Percentiles rank a stretch among this genome's conserved stretches.
These are phyloP conservation scores for Drosophila colorata DNA, from an alignment of 2,888 invertebrate genomes.

Conservation along the genomic window DNA sequence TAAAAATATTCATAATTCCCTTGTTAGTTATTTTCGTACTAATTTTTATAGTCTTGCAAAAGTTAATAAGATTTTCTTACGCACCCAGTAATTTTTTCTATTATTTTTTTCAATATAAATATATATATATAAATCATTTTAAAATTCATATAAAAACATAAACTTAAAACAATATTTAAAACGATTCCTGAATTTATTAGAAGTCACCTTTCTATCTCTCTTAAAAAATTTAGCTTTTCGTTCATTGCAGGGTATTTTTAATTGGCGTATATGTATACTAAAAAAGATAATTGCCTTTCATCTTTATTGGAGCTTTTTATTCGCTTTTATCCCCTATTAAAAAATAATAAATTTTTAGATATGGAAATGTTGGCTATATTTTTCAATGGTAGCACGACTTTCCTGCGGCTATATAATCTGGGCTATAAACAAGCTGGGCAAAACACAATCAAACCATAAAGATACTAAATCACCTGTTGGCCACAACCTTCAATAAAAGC, in stretches of 20 bases:
- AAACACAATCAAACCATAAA: neutral
- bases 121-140: no score
- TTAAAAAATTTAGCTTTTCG: neutral
- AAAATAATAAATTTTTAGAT: neutral
- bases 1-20: no score
- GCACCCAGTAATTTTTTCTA: no score
- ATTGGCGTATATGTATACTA: neutral
- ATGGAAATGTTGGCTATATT: neutral
- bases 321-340: constrained; percentile 3
- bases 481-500: neutral
- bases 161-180: no score
- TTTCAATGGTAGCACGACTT: neutral
- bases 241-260: neutral
- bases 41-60: no score
- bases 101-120: no score
- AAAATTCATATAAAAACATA: no score
- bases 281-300: neutral
- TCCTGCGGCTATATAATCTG: neutral
- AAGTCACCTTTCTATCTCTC: neutral
- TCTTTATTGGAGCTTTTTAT: neutral
- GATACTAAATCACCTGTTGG: neutral
- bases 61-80: no score
- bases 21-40: no score
- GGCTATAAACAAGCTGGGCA: neutral
- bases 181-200: no score